Evolutionary conservation across 53 echinoderm and acorn worm species (phyloP), one percentile per base, ranked within the genome.

Genomic region (Pentamera pediparva): DNA sequence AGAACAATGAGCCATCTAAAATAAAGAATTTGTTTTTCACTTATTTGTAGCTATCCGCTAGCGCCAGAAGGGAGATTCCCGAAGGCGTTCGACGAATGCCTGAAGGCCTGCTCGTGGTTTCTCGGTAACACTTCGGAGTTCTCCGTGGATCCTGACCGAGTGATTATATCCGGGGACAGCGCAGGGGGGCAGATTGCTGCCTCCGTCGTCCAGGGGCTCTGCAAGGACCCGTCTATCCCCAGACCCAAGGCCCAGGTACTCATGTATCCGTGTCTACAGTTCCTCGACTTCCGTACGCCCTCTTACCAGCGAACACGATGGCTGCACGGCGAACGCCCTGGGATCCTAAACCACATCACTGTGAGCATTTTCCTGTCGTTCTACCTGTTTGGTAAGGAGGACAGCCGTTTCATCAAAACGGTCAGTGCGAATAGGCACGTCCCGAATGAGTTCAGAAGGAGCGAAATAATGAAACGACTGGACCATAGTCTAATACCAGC

Each of bases 91-190:
- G 71, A 93, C 20, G 93, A 93, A 45, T 75, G 65, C 45, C 63
- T 90, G 22, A 62, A 28, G 4, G 89, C 83, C 28, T 80, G 84
- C 32, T 78, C 67, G 41, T 90, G 89, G 84, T 69, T 93, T 35
- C 75, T 90, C 19, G 26, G 76, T 32, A 77, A 86, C 58, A 84
- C 80, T 4, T 31, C 33, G 1, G 69, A 76, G 13, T 86, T 86
- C 29, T 69, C 62, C 10, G 81, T 93, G 15, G 83, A 85, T 65
- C 25, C 59, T 17, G 36, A 77, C 32, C 86, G 89, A 9, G 69
- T 93, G 10, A 89, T 75, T 32, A 56, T 93, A 15, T 67, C 77
- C 8, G 93, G 93, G 37, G 93, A 93, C 70, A 93, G 93, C 57
- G 86, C 86, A 0, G 93, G 93, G 4, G 93, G 93, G 28, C 48